Conservation (phyloP, 2,797 vertebrate genomes). For the Thunnus albacares region DNA sequence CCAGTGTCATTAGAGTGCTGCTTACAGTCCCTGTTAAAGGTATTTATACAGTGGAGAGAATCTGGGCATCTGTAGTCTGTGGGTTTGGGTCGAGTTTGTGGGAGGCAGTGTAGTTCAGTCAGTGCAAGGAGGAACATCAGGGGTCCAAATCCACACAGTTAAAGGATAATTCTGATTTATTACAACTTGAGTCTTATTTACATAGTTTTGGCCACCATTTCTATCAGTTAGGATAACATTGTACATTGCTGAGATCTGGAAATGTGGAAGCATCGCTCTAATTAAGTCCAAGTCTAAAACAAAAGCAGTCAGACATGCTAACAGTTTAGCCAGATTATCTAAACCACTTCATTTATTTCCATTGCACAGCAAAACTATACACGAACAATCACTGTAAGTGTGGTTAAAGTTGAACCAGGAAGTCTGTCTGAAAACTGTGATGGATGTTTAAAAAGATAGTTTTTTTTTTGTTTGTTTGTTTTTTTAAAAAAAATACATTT, state of each 20-base stretch:
- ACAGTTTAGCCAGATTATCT: slow-evolving; percentile 16
- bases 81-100: slow-evolving; percentile 55
- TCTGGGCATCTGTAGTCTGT: slow-evolving; percentile 71
- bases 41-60: slow-evolving; percentile 48
- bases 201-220: slow-evolving; percentile 41
- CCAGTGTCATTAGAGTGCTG: slow-evolving; percentile 36
- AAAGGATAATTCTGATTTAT: slow-evolving; percentile 62
- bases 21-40: slow-evolving; percentile 50
- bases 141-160: slow-evolving; percentile 66
- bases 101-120: slow-evolving; percentile 59
- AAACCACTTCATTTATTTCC: neutral
- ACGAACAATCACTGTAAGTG: neutral
- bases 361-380: neutral
- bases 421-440: neutral
- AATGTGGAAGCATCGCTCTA: slow-evolving; percentile 10
- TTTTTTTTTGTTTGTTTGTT: too few relatives aligned
- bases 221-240: slow-evolving; percentile 43
- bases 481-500: neutral
- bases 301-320: slow-evolving; percentile 8
- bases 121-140: slow-evolving; percentile 51
- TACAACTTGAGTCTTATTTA: slow-evolving; percentile 52
- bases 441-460: neutral
- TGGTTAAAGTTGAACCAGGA: neutral
- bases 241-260: slow-evolving; percentile 26
- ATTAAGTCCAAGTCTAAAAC: slow-evolving; percentile 6